These are phyloP conservation scores for Limnothrissa miodon DNA, from an alignment of 2,113 vertebrate genomes.

Conservation along the genomic window DNA sequence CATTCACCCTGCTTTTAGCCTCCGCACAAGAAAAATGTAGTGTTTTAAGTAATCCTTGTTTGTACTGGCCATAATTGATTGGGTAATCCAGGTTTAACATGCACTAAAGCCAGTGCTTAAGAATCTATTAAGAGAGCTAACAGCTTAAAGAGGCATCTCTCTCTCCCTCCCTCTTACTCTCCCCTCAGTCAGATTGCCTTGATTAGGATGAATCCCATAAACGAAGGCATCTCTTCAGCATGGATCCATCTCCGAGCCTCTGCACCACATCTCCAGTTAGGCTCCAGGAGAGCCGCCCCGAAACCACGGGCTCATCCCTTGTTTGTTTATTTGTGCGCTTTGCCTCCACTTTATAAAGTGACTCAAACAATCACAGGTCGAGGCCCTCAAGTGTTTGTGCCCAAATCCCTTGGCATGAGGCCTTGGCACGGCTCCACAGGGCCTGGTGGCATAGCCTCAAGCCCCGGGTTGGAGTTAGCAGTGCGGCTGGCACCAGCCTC, in stretches of 20 bases:
- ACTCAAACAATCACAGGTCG: constrained; percentile 34
- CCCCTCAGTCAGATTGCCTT: constrained; percentile 40
- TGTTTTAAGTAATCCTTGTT: constrained; percentile 85
- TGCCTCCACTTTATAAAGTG: constrained; percentile 22
- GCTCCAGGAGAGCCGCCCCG: neutral
- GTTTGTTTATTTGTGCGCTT: constrained; percentile 26
- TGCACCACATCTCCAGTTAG: neutral
- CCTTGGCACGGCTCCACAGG: constrained; percentile 50
- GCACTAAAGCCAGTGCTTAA: constrained; percentile 82
- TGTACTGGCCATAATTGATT: constrained; percentile 82
- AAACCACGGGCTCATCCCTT: neutral
- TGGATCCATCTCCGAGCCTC: neutral
- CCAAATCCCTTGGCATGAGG: constrained; percentile 54
- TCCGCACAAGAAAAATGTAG: constrained; percentile 78
- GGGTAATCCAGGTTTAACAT: constrained; percentile 85
- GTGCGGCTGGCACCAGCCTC: neutral
- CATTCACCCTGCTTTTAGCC: constrained; percentile 72
- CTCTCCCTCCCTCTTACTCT: constrained; percentile 68
- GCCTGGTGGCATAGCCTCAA: constrained; percentile 53
- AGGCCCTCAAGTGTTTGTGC: constrained; percentile 49
- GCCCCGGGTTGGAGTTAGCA: constrained; percentile 36
- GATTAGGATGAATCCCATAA: constrained; percentile 28
- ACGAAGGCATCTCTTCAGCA: neutral
- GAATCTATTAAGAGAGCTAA: constrained; percentile 78
- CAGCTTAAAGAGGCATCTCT: constrained; percentile 75